Evolutionary conservation across 2,888 invertebrate genomes (phyloP).

Genomic region (Brenthis hecate): DNA sequence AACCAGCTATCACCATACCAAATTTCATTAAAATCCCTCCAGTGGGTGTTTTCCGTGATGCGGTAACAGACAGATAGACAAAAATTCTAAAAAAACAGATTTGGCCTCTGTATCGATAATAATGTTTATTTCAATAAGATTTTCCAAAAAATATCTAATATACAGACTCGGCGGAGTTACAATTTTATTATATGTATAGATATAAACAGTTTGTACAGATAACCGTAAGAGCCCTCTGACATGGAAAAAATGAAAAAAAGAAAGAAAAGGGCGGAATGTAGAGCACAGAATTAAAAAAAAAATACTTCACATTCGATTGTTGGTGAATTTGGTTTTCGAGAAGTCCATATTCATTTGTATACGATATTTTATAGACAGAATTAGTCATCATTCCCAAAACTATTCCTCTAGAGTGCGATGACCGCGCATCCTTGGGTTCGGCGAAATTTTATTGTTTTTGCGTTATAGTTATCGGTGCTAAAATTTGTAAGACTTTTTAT

Average conservation of each 20-base stretch:
- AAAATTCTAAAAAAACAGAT: too few relatives aligned
- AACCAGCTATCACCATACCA: too few relatives aligned
- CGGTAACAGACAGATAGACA: too few relatives aligned
- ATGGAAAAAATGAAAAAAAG: too few relatives aligned
- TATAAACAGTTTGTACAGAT: too few relatives aligned
- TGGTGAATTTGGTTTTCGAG: slow-evolving; percentile 25
- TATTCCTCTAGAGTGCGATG: slow-evolving; percentile 41
- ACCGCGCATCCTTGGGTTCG: slow-evolving; percentile 27
- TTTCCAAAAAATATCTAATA: too few relatives aligned
- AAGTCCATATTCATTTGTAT: slow-evolving; percentile 17
- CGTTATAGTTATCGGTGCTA: slow-evolving; percentile 9
- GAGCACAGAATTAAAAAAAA: not conserved
- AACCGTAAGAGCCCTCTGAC: not conserved
- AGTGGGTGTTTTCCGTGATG: too few relatives aligned
- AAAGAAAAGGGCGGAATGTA: not conserved
- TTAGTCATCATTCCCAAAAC: slow-evolving; percentile 63
- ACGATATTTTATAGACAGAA: slow-evolving; percentile 41
- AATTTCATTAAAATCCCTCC: too few relatives aligned
- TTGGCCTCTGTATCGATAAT: too few relatives aligned
- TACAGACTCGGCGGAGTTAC: too few relatives aligned
- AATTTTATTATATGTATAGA: too few relatives aligned
- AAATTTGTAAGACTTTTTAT: slow-evolving; percentile 8
- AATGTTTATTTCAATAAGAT: too few relatives aligned
- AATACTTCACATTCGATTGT: slow-evolving; percentile 1
- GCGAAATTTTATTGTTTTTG: slow-evolving; percentile 26